Evolutionary conservation across 2,113 vertebrate genomes (phyloP).

Genomic region (Cinclus cinclus): DNA sequence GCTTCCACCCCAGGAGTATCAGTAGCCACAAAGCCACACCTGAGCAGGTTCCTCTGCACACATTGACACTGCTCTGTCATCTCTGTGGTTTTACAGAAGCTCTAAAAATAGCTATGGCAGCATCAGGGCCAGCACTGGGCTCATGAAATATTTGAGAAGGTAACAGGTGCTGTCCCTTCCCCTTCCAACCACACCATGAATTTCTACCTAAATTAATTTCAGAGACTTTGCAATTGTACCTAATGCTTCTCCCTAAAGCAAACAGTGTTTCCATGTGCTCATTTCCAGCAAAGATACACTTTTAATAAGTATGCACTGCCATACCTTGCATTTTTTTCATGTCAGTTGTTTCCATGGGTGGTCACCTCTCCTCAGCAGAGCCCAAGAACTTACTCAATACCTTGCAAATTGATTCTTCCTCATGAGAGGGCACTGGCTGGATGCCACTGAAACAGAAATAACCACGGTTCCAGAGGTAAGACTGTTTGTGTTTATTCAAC

Average conservation of each 20-base stretch:
- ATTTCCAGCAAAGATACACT: background rate
- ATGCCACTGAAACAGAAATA: constrained; percentile 43
- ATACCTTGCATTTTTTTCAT: background rate
- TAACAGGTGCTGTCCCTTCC: background rate
- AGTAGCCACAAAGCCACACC: background rate
- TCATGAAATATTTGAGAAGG: background rate
- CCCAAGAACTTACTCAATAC: background rate
- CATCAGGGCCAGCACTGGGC: background rate
- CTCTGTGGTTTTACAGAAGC: background rate
- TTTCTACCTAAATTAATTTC: background rate
- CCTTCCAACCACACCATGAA: background rate
- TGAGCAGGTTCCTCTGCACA: background rate
- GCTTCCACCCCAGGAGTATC: background rate
- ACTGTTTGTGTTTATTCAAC: background rate
- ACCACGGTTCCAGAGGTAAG: background rate
- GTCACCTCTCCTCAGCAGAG: constrained; percentile 10
- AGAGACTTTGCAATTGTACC: background rate
- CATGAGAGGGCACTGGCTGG: background rate
- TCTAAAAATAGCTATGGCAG: background rate
- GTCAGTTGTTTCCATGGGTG: constrained; percentile 12
- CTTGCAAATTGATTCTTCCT: constrained; percentile 50
- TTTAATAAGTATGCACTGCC: background rate
- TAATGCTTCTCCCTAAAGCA: background rate
- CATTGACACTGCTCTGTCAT: background rate
- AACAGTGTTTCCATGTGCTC: background rate